Conservation (phyloP, 92 coral and sea anemone genomes). For the Pocillopora meandrina region DNA sequence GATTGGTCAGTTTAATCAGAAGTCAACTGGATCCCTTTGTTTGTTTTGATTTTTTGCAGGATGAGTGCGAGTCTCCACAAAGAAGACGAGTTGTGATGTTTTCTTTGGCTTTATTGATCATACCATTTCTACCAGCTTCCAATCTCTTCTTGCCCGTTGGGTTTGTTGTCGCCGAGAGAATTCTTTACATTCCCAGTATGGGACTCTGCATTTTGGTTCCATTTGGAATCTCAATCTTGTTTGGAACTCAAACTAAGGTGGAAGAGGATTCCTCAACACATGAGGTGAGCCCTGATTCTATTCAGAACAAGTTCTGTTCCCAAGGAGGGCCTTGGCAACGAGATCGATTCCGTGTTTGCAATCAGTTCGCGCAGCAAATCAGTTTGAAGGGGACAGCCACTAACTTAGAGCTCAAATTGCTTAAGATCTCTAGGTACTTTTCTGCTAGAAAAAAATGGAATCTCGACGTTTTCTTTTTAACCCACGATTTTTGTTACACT, state of each 20-base stretch:
- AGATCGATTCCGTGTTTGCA: no score
- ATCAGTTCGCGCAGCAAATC: no score
- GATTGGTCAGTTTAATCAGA: neutral
- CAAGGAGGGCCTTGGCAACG: neutral
- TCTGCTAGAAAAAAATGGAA: no score
- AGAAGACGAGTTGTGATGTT: conserved; percentile 57
- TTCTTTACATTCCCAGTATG: conserved; percentile 83
- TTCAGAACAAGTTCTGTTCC: neutral
- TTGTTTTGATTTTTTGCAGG: conserved; percentile 32
- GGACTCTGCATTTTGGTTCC: conserved; percentile 65
- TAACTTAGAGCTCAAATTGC: neutral
- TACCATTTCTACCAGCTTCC: conserved; percentile 80
- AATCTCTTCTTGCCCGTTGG: conserved; percentile 83
- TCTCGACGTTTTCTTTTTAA: neutral
- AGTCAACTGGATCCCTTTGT: neutral
- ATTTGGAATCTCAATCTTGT: conserved; percentile 61
- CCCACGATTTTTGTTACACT: neutral
- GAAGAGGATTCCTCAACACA: neutral
- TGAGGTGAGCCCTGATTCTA: conserved; percentile 4
- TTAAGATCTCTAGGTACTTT: no score
- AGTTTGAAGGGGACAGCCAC: neutral
- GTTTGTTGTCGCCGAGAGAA: conserved; percentile 78
- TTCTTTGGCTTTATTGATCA: conserved; percentile 50
- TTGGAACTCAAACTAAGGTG: neutral
- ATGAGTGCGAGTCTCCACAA: conserved; percentile 6